Conservation (phyloP, 1,140 invertebrate genomes). For the Magallana ariakensis region DNA sequence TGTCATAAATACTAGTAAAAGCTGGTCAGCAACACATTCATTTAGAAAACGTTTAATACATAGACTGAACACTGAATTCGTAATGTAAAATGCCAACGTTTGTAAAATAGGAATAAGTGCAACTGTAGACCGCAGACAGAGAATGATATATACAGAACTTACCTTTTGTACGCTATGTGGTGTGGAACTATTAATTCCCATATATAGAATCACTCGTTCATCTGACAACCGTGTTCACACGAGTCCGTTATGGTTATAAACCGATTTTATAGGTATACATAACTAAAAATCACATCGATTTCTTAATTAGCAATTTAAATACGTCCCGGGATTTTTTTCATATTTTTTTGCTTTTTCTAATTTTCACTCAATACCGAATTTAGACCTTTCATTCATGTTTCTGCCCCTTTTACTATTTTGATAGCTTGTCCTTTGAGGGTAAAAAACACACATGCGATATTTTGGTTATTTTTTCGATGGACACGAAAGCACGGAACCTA, state of each 20-base stretch:
- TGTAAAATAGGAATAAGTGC: too few relatives aligned
- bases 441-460: not conserved
- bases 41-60: too few relatives aligned
- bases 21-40: too few relatives aligned
- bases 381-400: constrained; percentile 18
- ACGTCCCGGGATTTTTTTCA: not conserved
- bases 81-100: too few relatives aligned
- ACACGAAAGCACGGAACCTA: not conserved
- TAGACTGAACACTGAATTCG: too few relatives aligned
- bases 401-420: not conserved
- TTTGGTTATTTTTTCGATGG: not conserved
- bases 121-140: too few relatives aligned
- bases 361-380: not conserved
- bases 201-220: not conserved
- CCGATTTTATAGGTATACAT: not conserved
- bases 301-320: constrained; percentile 39
- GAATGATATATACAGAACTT: not conserved
- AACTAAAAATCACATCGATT: constrained; percentile 18
- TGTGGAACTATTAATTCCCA: constrained; percentile 4
- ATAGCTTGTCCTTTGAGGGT: not conserved
- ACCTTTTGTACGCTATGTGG: not conserved
- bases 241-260: not conserved
- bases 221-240: not conserved
- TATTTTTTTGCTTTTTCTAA: not conserved
- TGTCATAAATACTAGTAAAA: too few relatives aligned